Conservation (phyloP, 1,140 invertebrate species). For the Papilio helenus region DNA sequence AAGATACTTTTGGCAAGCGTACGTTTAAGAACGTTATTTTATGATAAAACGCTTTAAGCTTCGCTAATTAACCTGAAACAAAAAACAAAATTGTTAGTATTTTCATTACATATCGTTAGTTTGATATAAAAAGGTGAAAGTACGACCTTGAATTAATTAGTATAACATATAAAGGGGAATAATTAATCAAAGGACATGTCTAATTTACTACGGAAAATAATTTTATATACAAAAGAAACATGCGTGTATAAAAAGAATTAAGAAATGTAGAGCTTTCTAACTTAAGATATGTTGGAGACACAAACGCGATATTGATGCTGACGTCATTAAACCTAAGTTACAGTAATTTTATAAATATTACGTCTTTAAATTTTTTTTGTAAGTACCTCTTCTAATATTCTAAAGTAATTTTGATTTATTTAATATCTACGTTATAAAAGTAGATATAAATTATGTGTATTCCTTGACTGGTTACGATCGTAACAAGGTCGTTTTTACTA, state of each 20-base stretch:
- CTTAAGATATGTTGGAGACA: background rate
- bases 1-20: constrained; percentile 37
- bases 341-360: background rate
- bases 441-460: background rate
- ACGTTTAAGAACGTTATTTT: constrained; percentile 10
- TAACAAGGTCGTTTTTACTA: background rate
- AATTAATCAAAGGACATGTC: constrained; percentile 10
- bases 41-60: constrained; percentile 30
- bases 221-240: background rate
- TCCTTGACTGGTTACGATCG: background rate
- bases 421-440: background rate
- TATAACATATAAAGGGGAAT: background rate
- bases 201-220: background rate
- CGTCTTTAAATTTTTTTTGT: background rate
- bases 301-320: background rate
- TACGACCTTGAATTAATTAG: constrained; percentile 7
- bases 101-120: background rate
- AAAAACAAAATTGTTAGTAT: constrained; percentile 43
- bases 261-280: background rate
- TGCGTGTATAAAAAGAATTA: background rate
- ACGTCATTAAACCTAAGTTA: background rate
- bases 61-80: constrained; percentile 68
- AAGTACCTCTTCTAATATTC: background rate
- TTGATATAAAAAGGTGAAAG: background rate
- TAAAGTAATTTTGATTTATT: background rate